phyloP scores from a whole-genome alignment of 2,888 invertebrate genomes.

The Theretra japonica region DNA sequence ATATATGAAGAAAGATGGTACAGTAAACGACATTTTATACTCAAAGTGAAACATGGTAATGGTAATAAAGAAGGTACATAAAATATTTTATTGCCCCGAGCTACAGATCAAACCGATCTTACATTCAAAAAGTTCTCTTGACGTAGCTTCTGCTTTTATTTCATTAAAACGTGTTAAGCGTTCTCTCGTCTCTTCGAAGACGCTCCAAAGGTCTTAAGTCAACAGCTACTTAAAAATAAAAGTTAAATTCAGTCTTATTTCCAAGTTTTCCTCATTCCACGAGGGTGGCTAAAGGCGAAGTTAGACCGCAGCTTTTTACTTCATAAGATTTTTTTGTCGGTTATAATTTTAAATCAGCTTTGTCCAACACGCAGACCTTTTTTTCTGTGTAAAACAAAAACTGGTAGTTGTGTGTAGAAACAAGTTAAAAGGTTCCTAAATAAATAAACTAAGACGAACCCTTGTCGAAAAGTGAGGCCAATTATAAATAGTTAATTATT shows the following conservation, averaged over 20 bases:
- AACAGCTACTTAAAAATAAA: constrained; percentile 21
- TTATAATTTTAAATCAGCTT: neutral
- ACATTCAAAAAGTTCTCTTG: neutral
- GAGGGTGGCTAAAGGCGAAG: constrained; percentile 19
- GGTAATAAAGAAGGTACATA: neutral
- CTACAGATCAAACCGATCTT: neutral
- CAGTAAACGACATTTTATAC: too few relatives aligned
- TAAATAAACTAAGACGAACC: too few relatives aligned
- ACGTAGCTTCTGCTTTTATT: neutral
- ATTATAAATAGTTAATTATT: too few relatives aligned
- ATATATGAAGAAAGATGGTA: too few relatives aligned
- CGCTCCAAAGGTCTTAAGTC: constrained; percentile 14
- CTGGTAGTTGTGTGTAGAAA: too few relatives aligned
- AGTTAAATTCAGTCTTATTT: constrained; percentile 21
- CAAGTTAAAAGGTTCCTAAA: too few relatives aligned
- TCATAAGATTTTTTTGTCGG: neutral
- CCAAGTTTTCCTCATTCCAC: constrained; percentile 21
- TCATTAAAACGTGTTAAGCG: constrained; percentile 11
- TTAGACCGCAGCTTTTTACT: neutral
- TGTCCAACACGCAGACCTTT: neutral
- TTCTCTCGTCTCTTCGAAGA: neutral
- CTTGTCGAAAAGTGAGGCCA: too few relatives aligned
- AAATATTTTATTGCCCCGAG: neutral
- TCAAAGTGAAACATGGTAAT: neutral
- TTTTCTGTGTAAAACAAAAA: neutral